A percentile compares a stretch with the other conserved stretches of the same genome.
Evolutionary conservation across 1,140 invertebrate genomes (phyloP).

Genomic region (Papilio glaucus): DNA sequence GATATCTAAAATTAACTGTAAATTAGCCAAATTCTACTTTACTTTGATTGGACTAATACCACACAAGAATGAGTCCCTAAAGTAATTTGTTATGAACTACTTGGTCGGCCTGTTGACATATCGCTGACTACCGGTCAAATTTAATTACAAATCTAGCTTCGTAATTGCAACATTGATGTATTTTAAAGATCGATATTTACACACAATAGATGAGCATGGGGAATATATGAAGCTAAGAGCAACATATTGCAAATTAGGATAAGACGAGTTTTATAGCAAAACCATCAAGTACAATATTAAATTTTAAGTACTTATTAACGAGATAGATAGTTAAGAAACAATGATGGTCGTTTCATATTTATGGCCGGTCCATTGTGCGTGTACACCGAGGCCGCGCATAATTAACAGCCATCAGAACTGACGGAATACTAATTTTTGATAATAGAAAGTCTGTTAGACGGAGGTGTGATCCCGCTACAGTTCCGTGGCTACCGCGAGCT

Average conservation of each 20-base stretch:
- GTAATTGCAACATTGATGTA: not conserved
- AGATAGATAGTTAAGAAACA: slow-evolving; percentile 22
- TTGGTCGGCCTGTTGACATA: not conserved
- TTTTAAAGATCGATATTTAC: not conserved
- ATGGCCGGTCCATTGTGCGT: slow-evolving; percentile 40
- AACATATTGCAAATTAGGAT: slow-evolving; percentile 3
- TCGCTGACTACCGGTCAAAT: not conserved
- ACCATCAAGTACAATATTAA: slow-evolving; percentile 18
- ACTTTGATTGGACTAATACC: no score
- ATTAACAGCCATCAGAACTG: slow-evolving; percentile 71
- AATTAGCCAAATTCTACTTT: no score
- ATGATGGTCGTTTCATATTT: slow-evolving; percentile 39
- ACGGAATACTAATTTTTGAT: slow-evolving; percentile 70
- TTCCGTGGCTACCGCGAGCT: slow-evolving; percentile 72
- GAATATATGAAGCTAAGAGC: not conserved
- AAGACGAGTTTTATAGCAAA: slow-evolving; percentile 12
- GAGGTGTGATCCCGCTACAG: slow-evolving; percentile 73
- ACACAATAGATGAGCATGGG: not conserved
- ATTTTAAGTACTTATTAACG: slow-evolving; percentile 6
- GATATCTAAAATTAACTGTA: no score
- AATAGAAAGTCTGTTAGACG: slow-evolving; percentile 66
- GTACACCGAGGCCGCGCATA: slow-evolving; percentile 56
- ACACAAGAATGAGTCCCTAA: not conserved
- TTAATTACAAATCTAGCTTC: slow-evolving; percentile 1
- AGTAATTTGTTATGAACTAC: not conserved